Evolutionary conservation across 2,797 vertebrate genomes (phyloP).

Genomic region (Natrix natrix): DNA sequence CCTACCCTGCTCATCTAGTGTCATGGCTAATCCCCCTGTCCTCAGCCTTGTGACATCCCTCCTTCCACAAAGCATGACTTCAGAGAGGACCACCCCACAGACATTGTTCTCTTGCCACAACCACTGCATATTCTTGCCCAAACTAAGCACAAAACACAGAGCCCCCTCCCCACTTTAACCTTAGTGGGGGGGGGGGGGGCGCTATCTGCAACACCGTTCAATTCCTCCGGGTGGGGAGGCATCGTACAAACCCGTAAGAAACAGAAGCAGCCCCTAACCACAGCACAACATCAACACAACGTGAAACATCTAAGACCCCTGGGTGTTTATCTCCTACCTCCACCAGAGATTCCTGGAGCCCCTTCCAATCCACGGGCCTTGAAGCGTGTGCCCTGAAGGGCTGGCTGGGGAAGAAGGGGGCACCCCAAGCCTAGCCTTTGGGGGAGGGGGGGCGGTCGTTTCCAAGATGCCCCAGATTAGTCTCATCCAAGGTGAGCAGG

Average conservation of each 20-base stretch:
- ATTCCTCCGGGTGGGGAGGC: background rate
- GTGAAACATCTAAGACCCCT: background rate
- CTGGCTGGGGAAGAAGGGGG: background rate
- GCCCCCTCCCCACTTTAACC: background rate
- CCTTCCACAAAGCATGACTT: background rate
- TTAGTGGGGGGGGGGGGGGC: background rate
- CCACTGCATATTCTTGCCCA: background rate
- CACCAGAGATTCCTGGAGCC: background rate
- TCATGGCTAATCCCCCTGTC: background rate
- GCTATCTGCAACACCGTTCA: background rate
- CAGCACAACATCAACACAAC: background rate
- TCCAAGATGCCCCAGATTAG: background rate
- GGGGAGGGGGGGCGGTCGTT: background rate
- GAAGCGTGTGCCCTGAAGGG: background rate
- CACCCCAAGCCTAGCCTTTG: background rate
- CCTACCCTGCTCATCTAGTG: background rate
- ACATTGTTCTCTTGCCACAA: background rate
- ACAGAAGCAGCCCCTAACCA: background rate
- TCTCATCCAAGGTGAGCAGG: background rate
- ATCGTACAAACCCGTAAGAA: background rate
- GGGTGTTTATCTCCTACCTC: background rate
- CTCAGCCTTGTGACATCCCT: background rate
- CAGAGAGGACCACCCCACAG: background rate
- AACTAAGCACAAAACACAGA: background rate
- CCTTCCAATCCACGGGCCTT: background rate